Base-by-base conservation (phyloP, 1,140 invertebrate species). In the Drosophila setifemur region DNA sequence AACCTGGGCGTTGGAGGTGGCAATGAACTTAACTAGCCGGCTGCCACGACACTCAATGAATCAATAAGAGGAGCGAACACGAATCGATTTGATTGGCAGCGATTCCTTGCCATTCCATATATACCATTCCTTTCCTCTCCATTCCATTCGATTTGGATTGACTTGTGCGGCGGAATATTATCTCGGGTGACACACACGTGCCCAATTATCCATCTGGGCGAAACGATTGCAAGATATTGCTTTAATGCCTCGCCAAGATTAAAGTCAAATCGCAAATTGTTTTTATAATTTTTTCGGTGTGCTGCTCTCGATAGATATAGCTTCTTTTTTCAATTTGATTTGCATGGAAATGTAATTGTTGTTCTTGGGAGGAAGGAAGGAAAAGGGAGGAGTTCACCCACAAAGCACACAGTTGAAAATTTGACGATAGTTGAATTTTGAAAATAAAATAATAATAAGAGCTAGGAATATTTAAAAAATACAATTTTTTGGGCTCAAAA, bases 321-420 rank as follows among this genome's bases (percentile, higher is more conserved):
- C 64, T 74, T 71, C 52, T 72, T 63, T 52, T 68, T 45, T 58
- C 72, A 86, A 86, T 86, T 86, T 86, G 82, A 86, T 86, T 86
- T 86, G 82, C 82, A 86, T 86, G 77, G 68, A 81, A 86, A 86
- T 87, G 81, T 86, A 74, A 75, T 79, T 72, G 81, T 58, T 53
- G 61, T 57, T 40, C 44, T 21, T 43, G 33, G 33, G 43, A 8
- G 8, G 11, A 37, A 37, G 33, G 14, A 37, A 37, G 14, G 58
- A 42, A 19, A 16, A 4, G 8, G 14, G 25, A 7, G 12, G n/a
- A 25, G 4, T n/a, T n/a, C n/a, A n/a, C n/a, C n/a, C n/a, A n/a
- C n/a, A n/a, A n/a, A n/a, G n/a, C n/a, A n/a, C n/a, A n/a, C n/a
- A n/a, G n/a, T n/a, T n/a, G n/a, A n/a, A n/a, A n/a, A n/a, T n/a